phyloP scores from a whole-genome alignment of 2,113 vertebrate genomes.

The Phasianus colchicus region DNA sequence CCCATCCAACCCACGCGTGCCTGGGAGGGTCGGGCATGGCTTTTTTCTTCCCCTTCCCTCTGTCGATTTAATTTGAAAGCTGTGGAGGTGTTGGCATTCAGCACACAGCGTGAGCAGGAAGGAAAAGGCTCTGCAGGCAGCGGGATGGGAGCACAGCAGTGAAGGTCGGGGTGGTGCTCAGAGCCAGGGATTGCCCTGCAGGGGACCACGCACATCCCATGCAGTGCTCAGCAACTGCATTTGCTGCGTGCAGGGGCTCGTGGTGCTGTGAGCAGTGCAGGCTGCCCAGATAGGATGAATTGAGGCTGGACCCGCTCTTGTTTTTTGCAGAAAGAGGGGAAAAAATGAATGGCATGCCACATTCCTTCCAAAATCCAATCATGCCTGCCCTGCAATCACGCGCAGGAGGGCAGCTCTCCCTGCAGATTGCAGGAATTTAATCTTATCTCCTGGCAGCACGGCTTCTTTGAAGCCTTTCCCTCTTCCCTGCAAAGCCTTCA shows the following conservation, averaged over 20 bases:
- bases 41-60: neutral
- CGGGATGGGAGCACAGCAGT: neutral
- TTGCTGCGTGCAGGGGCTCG: too few relatives aligned
- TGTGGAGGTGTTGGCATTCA: neutral
- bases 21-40: neutral
- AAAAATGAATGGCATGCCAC: neutral
- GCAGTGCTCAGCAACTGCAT: neutral
- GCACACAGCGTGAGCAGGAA: fast-evolving
- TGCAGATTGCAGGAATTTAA: neutral
- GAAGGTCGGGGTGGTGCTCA: neutral
- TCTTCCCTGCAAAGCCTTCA: neutral
- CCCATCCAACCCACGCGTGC: slow-evolving; percentile 9
- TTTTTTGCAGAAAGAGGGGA: neutral
- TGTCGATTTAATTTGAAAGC: neutral
- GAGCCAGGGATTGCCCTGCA: neutral
- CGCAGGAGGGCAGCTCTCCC: neutral
- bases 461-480: neutral
- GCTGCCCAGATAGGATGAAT: neutral
- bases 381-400: neutral
- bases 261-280: neutral
- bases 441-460: neutral
- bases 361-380: neutral
- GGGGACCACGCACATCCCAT: neutral
- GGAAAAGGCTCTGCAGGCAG: neutral
- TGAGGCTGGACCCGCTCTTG: neutral